phyloP scores from a whole-genome alignment of 2,888 invertebrate genomes.

The Taenaris catops region DNA sequence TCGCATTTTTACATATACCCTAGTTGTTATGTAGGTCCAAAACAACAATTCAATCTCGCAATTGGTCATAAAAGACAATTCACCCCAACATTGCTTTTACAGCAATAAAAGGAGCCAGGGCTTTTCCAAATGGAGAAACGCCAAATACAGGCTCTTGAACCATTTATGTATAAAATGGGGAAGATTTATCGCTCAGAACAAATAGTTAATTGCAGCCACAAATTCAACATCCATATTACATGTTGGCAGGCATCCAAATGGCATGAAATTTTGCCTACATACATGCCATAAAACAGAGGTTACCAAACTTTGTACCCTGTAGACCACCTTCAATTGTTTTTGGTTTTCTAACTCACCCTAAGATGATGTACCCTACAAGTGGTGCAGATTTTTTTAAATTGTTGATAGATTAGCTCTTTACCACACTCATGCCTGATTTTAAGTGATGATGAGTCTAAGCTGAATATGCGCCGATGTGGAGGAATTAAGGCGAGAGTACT shows the following conservation, averaged over 20 bases:
- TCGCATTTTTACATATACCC: too few species aligned
- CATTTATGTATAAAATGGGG: slow-evolving; percentile 49
- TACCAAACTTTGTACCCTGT: too few species aligned
- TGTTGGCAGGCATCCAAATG: slow-evolving; percentile 51
- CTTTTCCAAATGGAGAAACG: slow-evolving; percentile 17
- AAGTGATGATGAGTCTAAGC: too few species aligned
- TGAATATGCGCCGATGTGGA: too few species aligned
- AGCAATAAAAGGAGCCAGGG: slow-evolving; percentile 11
- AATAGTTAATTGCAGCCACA: slow-evolving; percentile 58
- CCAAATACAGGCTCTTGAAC: slow-evolving; percentile 23
- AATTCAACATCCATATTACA: slow-evolving; percentile 51
- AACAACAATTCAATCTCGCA: slow-evolving; percentile 6
- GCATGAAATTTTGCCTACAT: slow-evolving; percentile 19
- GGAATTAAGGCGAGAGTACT: too few species aligned
- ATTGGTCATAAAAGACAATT: slow-evolving; percentile 9
- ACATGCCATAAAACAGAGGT: too few species aligned
- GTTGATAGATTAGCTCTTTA: too few species aligned
- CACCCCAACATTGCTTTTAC: slow-evolving; percentile 5
- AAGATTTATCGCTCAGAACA: slow-evolving; percentile 60
- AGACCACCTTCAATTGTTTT: too few species aligned
- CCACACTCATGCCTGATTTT: too few species aligned
- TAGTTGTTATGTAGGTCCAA: neutral
- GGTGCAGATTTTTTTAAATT: too few species aligned
- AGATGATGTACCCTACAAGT: too few species aligned
- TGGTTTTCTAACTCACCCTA: too few species aligned